phyloP scores from a whole-genome alignment of 2,888 invertebrate genomes.

The Halictus ligatus region DNA sequence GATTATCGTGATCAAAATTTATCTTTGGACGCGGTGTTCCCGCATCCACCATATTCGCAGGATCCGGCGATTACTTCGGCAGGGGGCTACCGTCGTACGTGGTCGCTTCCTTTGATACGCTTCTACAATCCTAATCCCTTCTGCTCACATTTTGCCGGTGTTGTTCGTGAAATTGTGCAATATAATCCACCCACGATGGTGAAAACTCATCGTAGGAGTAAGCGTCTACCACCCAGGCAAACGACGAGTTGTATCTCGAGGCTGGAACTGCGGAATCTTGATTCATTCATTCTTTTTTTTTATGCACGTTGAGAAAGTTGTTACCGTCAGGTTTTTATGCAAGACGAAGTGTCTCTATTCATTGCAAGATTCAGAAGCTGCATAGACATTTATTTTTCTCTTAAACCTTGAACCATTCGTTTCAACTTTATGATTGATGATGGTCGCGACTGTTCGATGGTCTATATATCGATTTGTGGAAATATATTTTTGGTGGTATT shows the following conservation, averaged over 20 bases:
- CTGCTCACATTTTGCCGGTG: conserved; percentile 41
- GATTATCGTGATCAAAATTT: conserved; percentile 54
- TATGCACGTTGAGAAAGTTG: background rate
- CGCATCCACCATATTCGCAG: conserved; percentile 38
- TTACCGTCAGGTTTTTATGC: background rate
- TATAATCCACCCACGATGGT: conserved; percentile 55
- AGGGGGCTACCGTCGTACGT: conserved; percentile 36
- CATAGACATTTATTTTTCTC: no score
- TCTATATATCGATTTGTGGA: background rate
- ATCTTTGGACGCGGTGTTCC: conserved; percentile 40
- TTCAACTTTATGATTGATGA: background rate
- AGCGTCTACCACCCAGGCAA: conserved; percentile 6
- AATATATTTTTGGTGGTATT: no score
- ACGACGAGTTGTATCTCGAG: background rate
- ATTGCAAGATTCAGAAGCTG: background rate
- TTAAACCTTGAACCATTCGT: background rate
- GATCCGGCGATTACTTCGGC: conserved; percentile 50
- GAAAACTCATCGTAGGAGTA: conserved; percentile 22
- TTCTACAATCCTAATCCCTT: conserved; percentile 55
- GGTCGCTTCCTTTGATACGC: conserved; percentile 57
- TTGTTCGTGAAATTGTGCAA: conserved; percentile 56
- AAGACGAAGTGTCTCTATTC: background rate
- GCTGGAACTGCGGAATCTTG: background rate
- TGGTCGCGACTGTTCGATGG: no score
- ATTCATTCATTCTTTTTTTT: background rate